Percentiles rank a stretch among this genome's conserved stretches.
These are phyloP conservation scores for Pipistrellus pipistrellus DNA, from an alignment of 2,797 vertebrate genomes.

Conservation along the genomic window DNA sequence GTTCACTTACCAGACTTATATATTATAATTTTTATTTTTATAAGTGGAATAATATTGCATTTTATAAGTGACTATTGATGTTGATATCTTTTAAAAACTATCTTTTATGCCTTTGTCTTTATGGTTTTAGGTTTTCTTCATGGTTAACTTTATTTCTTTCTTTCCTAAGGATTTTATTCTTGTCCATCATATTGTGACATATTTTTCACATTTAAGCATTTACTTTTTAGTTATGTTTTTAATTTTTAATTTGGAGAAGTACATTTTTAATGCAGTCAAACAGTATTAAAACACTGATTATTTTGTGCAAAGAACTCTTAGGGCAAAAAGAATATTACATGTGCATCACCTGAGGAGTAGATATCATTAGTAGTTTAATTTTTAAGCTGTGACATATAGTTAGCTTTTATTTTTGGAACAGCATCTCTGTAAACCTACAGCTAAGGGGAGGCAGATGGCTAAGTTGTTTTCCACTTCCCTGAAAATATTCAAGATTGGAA, in stretches of 20 bases:
- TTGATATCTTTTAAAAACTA: constrained; percentile 17
- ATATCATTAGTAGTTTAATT: constrained; percentile 17
- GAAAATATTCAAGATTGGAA: constrained; percentile 30
- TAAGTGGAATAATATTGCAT: not conserved
- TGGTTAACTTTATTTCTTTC: not conserved
- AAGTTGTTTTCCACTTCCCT: constrained; percentile 60
- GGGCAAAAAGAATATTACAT: not conserved
- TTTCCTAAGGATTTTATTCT: constrained; percentile 26
- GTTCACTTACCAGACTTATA: not conserved
- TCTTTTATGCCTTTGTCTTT: not conserved
- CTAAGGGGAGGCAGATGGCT: constrained; percentile 47
- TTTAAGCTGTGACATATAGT: not conserved
- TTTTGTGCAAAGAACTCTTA: constrained; percentile 29
- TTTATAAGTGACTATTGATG: not conserved
- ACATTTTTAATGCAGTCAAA: not conserved
- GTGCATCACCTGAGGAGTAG: not conserved
- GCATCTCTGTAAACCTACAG: constrained; percentile 29
- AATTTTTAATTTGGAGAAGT: constrained; percentile 15
- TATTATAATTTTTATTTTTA: constrained; percentile 34
- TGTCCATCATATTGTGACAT: not conserved
- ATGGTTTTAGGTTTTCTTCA: constrained; percentile 34
- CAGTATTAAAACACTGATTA: not conserved
- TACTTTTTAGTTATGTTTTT: constrained; percentile 16
- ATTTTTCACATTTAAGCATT: constrained; percentile 37
- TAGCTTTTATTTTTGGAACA: constrained; percentile 52